Percentiles rank a stretch among this genome's conserved stretches.
phyloP scores from a whole-genome alignment of 2,797 vertebrate genomes.

The Serranus cabrilla region DNA sequence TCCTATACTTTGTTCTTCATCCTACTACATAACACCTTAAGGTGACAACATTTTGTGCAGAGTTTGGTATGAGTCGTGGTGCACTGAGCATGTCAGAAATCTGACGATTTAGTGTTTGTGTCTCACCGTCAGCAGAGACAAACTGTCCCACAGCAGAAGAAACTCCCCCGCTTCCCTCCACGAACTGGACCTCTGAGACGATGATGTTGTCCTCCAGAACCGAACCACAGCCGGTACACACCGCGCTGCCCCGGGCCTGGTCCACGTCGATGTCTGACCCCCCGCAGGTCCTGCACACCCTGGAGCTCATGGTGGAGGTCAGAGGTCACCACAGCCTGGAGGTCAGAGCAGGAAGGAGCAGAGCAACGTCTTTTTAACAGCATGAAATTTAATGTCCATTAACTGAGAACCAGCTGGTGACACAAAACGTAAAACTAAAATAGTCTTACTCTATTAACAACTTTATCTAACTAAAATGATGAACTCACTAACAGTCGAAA shows the following conservation, averaged over 20 bases:
- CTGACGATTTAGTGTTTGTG: too few relatives aligned
- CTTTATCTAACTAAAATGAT: not conserved
- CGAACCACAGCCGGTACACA: slow-evolving; percentile 94
- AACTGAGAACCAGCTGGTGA: not conserved
- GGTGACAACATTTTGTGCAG: not conserved
- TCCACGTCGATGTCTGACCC: slow-evolving; percentile 94
- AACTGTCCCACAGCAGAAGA: slow-evolving; percentile 96
- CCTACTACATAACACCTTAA: not conserved
- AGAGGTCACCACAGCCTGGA: slow-evolving; percentile 15
- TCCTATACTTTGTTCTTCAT: too few relatives aligned
- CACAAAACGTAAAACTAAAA: too few relatives aligned
- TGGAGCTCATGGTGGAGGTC: slow-evolving; percentile 86
- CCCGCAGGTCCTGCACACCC: slow-evolving; percentile 92
- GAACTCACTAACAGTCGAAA: slow-evolving; percentile 1
- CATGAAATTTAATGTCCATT: too few relatives aligned
- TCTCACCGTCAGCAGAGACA: slow-evolving; percentile 93
- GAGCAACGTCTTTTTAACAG: too few relatives aligned
- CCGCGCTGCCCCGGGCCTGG: slow-evolving; percentile 93
- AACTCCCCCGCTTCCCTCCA: slow-evolving; percentile 94
- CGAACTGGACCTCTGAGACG: slow-evolving; percentile 97
- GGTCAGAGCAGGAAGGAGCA: not conserved
- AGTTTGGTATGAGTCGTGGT: not conserved
- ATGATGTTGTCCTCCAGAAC: slow-evolving; percentile 99
- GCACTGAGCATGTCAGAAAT: not conserved
- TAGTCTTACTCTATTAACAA: too few relatives aligned